Evolutionary conservation across 2,113 vertebrate genomes (phyloP).

Genomic region (Actinemys pallida): DNA sequence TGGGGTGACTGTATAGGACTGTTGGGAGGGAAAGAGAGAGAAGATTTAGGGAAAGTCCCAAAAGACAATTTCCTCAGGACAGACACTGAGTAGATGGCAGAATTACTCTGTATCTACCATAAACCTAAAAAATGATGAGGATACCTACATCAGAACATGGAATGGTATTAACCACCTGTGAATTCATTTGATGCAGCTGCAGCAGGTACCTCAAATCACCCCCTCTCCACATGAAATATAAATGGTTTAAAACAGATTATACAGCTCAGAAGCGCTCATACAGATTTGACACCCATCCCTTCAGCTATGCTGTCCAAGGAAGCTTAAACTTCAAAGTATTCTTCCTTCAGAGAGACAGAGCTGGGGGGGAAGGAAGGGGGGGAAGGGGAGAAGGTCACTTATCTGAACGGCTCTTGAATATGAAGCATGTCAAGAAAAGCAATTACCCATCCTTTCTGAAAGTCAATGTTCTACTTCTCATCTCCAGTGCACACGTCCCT

Average conservation of each 20-base stretch:
- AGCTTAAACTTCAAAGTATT: background rate
- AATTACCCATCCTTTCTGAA: background rate
- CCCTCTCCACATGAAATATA: background rate
- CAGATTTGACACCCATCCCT: background rate
- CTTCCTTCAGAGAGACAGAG: background rate
- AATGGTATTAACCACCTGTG: background rate
- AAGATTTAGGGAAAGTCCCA: background rate
- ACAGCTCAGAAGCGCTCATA: background rate
- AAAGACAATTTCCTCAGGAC: background rate
- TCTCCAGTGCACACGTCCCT: background rate
- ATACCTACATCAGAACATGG: background rate
- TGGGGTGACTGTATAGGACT: background rate
- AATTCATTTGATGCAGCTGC: background rate
- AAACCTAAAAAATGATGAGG: background rate
- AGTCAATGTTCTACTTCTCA: fast-evolving
- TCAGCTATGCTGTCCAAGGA: background rate
- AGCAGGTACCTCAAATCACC: background rate
- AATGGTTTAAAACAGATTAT: background rate
- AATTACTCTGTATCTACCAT: background rate
- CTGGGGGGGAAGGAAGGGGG: background rate
- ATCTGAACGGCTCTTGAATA: background rate
- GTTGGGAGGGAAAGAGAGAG: background rate
- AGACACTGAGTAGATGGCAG: background rate
- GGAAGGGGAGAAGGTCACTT: background rate
- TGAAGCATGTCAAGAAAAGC: background rate